phyloP scores from a whole-genome alignment of 1,140 invertebrate genomes.

The Drosophila pectinifera region DNA sequence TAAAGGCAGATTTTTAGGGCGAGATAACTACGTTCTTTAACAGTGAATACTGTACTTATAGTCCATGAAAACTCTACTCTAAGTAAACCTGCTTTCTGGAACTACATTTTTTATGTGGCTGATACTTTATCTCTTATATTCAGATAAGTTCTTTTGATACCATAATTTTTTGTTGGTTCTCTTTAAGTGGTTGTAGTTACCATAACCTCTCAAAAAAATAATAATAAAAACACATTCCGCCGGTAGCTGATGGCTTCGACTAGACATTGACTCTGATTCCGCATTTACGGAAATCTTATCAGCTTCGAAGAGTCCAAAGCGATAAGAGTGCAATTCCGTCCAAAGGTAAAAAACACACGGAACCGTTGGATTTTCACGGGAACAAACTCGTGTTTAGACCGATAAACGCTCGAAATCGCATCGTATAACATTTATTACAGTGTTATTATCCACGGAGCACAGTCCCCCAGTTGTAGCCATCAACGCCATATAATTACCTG shows the following conservation, averaged over 20 bases:
- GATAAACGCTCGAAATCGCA: conserved; percentile 31
- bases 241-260: conserved; percentile 36
- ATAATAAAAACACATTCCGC: conserved; percentile 16
- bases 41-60: no score
- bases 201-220: neutral
- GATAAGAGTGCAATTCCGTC: conserved; percentile 62
- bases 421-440: conserved; percentile 29
- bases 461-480: neutral
- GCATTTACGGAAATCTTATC: conserved; percentile 55
- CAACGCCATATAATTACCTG: conserved; percentile 51
- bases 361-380: conserved; percentile 17
- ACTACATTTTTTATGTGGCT: no score
- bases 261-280: conserved; percentile 68
- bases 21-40: no score
- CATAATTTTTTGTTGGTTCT: neutral
- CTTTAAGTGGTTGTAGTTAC: neutral
- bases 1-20: no score
- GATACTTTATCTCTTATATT: neutral
- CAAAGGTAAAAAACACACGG: conserved; percentile 37
- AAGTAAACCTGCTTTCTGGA: no score
- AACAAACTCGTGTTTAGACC: conserved; percentile 12
- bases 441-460: conserved; percentile 48
- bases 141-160: conserved; percentile 3
- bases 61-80: no score
- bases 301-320: conserved; percentile 36